Evolutionary conservation across 2,888 invertebrate species (phyloP), one percentile per base, ranked within the genome.

Genomic region (Parasteatoda lunata): DNA sequence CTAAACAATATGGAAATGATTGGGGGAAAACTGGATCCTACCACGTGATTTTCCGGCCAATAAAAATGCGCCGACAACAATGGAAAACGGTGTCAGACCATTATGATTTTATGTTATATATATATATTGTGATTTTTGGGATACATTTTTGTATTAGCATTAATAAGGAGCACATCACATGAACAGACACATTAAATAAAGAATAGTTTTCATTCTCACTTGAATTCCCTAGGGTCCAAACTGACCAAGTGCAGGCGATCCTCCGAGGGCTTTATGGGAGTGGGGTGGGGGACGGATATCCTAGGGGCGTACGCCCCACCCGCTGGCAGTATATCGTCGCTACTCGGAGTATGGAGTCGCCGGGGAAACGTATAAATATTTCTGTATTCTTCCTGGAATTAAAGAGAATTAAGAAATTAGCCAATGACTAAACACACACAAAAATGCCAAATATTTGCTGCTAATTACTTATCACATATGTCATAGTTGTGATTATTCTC

Each of bases 171-270:
- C 30, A 30, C 30, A 30, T 30, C 30, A 30, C 30, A 30, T 30
- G 30, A 30, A 30, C 30, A 93, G 93, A 78, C 3, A 92, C 92
- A 77, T 94, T 95, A 91, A 96, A 96, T 91, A 97, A 97, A 91
- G 96, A 94, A 1, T 9, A 68, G 30, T 52, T 72, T 93, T 97
- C 97, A 92, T 97, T 97, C 93, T 97, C 97, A 91, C 85, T 96
- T 94, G 93, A 97, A 97, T 93, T 97, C 96, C 95, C 89, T 77
- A 15, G 89, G 89, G 76, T 89, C 89, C 13, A 89, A 54, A n/a
- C 85, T 84, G 70, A 89, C 72, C 54, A 89, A 71, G 64, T 86
- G 88, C 30, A 89, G 75, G 54, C 84, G 81, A 15, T 84, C 84
- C 76, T 89, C 89, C 52, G 86, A 88, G 64, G 89, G 73, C 72